Evolutionary conservation across 1,140 invertebrate species (phyloP).

Genomic region (Heliothis subflexa): DNA sequence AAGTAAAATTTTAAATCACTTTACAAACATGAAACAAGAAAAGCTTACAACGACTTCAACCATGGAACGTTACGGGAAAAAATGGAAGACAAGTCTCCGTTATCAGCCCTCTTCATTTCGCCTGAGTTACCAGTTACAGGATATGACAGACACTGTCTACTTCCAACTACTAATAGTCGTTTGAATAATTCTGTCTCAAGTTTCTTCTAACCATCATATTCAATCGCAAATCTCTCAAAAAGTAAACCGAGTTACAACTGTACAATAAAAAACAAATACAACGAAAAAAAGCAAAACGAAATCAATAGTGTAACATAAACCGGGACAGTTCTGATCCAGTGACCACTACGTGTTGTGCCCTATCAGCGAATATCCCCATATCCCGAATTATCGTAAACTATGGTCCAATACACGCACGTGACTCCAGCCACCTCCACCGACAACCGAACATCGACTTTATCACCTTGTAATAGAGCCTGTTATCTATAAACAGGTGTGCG

Average conservation of each 20-base stretch:
- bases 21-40: too few relatives aligned
- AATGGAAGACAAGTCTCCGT: neutral
- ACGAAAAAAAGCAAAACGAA: neutral
- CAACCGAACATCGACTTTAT: constrained; percentile 32
- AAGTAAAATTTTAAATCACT: too few relatives aligned
- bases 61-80: too few relatives aligned
- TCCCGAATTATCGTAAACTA: constrained; percentile 53
- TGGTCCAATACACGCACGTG: constrained; percentile 46
- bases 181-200: too few relatives aligned
- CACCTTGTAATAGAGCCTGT: constrained; percentile 8
- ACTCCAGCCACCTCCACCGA: constrained; percentile 11
- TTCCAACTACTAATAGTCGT: neutral
- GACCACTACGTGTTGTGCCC: neutral
- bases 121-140: neutral
- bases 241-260: too few relatives aligned
- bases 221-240: too few relatives aligned
- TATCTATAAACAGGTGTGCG: neutral
- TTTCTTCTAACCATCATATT: too few relatives aligned
- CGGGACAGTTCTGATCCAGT: neutral
- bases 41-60: too few relatives aligned
- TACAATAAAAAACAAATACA: too few relatives aligned
- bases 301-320: constrained; percentile 1
- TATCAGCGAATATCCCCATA: constrained; percentile 42
- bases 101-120: neutral
- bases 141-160: neutral